Conservation (phyloP, 2,797 vertebrate species). For the Propithecus deckenii region DNA sequence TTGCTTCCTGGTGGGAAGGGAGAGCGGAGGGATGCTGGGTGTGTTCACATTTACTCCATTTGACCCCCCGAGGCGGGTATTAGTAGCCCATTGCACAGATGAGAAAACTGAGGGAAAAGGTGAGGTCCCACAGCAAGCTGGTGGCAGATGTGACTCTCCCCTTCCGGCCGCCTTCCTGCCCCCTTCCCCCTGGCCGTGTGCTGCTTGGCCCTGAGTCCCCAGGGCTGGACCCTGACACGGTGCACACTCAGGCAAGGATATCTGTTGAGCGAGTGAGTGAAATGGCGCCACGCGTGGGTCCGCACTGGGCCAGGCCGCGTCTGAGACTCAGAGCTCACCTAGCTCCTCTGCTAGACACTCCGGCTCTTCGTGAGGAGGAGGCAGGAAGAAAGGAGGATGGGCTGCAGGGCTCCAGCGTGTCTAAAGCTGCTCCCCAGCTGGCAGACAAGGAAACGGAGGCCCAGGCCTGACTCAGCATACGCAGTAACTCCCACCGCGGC, state of each 20-base stretch:
- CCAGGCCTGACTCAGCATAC: rapidly evolving
- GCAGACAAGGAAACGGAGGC: background rate
- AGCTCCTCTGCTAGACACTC: background rate
- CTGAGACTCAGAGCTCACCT: background rate
- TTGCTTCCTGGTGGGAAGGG: background rate
- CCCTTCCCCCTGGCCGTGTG: background rate
- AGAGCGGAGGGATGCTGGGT: rapidly evolving
- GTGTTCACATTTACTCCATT: background rate
- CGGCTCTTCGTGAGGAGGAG: background rate
- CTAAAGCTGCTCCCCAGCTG: too few species aligned
- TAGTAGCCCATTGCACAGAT: background rate
- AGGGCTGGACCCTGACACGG: background rate
- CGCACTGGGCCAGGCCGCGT: background rate
- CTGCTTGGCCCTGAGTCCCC: too few species aligned
- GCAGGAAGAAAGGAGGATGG: background rate
- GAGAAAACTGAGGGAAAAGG: background rate
- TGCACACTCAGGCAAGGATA: background rate
- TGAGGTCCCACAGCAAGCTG: background rate
- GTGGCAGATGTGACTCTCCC: background rate
- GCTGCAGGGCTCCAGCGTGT: rapidly evolving
- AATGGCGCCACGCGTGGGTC: background rate
- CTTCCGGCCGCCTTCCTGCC: background rate
- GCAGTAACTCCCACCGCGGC: background rate
- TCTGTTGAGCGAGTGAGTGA: background rate
- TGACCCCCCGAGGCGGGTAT: background rate